Percentiles rank a stretch among this genome's conserved stretches.
Conservation (phyloP, 2,797 vertebrate genomes). For the Parauchenoglanis punctatus region DNA sequence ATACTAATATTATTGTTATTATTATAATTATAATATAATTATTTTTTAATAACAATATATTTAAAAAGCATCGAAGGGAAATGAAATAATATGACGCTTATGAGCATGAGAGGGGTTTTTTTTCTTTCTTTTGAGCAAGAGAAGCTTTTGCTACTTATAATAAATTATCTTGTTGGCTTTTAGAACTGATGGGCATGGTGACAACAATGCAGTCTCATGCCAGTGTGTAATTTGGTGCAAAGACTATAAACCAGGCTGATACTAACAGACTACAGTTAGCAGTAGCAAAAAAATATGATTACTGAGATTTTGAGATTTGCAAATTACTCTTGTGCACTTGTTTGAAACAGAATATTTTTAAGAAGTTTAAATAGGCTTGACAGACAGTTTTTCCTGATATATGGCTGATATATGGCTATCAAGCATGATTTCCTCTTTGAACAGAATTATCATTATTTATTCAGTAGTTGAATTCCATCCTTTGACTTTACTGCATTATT, state of each 20-base stretch:
- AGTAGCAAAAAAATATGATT: neutral
- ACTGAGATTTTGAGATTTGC: neutral
- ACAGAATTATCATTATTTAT: neutral
- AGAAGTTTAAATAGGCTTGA: neutral
- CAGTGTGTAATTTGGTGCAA: constrained; percentile 45
- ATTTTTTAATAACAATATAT: too few species aligned
- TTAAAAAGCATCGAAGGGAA: too few species aligned
- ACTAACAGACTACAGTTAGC: constrained; percentile 45
- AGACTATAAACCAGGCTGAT: constrained; percentile 35
- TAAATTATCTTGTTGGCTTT: constrained; percentile 28
- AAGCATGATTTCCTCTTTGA: neutral
- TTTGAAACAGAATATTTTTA: neutral
- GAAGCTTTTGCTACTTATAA: neutral
- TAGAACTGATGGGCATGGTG: constrained; percentile 24
- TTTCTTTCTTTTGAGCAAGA: too few species aligned
- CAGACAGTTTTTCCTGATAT: neutral
- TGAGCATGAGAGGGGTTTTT: neutral
- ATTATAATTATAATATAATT: too few species aligned
- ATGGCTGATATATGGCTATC: neutral
- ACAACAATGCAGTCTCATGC: constrained; percentile 43
- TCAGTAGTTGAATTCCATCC: neutral
- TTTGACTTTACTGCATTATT: neutral
- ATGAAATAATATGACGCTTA: neutral
- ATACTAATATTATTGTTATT: too few species aligned
- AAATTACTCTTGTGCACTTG: neutral